A percentile compares a stretch with the other conserved stretches of the same genome.
Evolutionary conservation across 2,797 vertebrate species (phyloP).

Genomic region (Astyanax mexicanus): DNA sequence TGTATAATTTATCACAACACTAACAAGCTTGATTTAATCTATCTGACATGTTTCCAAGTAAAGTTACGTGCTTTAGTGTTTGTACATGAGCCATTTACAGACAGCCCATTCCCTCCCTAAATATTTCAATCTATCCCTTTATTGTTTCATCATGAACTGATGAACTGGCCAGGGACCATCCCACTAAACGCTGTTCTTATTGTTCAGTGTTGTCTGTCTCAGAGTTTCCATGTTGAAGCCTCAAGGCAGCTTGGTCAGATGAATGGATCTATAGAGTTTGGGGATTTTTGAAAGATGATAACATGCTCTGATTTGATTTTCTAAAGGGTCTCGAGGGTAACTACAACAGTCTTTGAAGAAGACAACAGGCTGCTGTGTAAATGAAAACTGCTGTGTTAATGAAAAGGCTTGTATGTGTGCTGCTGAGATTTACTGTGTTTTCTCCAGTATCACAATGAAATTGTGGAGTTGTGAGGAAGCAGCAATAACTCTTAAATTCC

Average conservation of each 20-base stretch:
- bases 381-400: no score
- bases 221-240: conserved; percentile 7
- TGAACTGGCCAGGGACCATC: not conserved
- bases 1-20: no score
- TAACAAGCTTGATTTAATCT: not conserved
- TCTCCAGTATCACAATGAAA: not conserved
- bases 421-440: conserved; percentile 2
- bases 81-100: not conserved
- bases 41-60: not conserved
- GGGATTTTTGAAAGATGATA: conserved; percentile 30
- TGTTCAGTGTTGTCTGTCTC: conserved; percentile 32
- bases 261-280: conserved; percentile 16
- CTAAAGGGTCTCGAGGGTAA: conserved; percentile 18
- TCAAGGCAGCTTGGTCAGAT: conserved; percentile 25
- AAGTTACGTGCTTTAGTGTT: not conserved
- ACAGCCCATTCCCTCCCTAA: not conserved
- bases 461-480: not conserved
- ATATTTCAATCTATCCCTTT: conserved; percentile 31
- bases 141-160: conserved; percentile 23
- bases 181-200: conserved; percentile 25
- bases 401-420: not conserved
- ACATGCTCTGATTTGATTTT: conserved; percentile 33
- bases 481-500: not conserved
- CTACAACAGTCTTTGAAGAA: conserved; percentile 3
- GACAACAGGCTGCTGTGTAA: conserved; percentile 9